Evolutionary conservation across 2,113 vertebrate genomes (phyloP).

Genomic region (Terrapene triunguis): DNA sequence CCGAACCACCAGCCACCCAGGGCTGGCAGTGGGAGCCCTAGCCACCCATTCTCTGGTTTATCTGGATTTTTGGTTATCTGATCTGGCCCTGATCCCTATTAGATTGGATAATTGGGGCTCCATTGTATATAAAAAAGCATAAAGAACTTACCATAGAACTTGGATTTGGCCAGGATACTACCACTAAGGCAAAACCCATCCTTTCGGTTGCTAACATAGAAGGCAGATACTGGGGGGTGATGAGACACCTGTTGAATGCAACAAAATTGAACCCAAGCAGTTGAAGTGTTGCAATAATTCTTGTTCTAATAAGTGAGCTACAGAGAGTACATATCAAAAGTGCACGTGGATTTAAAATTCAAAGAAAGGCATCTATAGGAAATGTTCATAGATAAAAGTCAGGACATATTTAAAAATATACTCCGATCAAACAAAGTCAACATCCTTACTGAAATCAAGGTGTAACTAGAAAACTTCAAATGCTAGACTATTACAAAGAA

Average conservation of each 20-base stretch:
- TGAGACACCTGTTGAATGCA: slow-evolving; percentile 89
- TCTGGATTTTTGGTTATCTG: neutral
- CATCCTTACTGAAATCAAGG: neutral
- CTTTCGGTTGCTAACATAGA: slow-evolving; percentile 98
- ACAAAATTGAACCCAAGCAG: neutral
- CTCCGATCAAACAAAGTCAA: neutral
- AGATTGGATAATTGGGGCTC: neutral
- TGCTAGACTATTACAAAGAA: neutral
- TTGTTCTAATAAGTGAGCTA: neutral
- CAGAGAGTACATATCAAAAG: neutral
- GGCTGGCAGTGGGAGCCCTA: neutral
- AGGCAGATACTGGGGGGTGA: slow-evolving; percentile 97
- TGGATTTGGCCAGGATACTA: slow-evolving; percentile 98
- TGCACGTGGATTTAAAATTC: neutral
- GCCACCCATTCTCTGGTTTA: neutral
- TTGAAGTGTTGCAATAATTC: neutral
- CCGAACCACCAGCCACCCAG: neutral
- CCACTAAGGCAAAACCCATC: slow-evolving; percentile 99
- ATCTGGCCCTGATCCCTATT: neutral
- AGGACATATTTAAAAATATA: neutral
- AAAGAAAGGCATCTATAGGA: neutral
- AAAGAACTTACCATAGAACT: slow-evolving; percentile 92
- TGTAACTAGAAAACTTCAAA: neutral
- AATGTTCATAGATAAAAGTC: neutral
- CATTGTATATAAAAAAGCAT: neutral